phyloP scores from a whole-genome alignment of 2,113 vertebrate species.

The Cavia porcellus region DNA sequence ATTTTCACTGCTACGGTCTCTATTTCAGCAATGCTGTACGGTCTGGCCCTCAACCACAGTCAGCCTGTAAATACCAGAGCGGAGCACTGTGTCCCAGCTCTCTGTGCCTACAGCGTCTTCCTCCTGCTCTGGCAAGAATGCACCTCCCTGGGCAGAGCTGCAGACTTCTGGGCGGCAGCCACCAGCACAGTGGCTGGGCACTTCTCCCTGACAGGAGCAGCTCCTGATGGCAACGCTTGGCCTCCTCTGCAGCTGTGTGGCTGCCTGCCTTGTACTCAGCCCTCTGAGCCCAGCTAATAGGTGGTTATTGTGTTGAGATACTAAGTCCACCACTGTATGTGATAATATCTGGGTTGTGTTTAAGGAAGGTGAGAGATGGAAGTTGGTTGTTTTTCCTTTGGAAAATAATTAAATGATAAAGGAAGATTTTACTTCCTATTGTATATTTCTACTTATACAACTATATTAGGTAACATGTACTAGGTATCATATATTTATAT shows the following conservation, averaged over 20 bases:
- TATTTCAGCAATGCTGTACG: background rate
- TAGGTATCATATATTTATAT: background rate
- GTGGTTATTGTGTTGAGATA: background rate
- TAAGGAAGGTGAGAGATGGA: background rate
- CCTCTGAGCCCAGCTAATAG: background rate
- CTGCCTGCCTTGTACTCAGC: background rate
- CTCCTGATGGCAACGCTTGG: background rate
- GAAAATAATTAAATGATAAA: constrained; percentile 40
- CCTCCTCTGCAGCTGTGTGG: background rate
- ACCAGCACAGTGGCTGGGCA: background rate
- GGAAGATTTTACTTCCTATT: background rate
- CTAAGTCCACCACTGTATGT: background rate
- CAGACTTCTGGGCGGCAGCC: background rate
- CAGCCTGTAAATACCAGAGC: background rate
- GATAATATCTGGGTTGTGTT: background rate
- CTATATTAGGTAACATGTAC: background rate
- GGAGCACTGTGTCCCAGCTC: background rate
- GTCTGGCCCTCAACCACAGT: background rate
- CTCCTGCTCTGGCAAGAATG: background rate
- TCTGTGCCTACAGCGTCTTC: accelerated
- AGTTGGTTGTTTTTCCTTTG: background rate
- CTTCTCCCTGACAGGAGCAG: background rate
- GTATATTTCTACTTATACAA: background rate
- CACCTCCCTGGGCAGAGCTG: no score
- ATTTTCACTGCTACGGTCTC: background rate